These are phyloP conservation scores for Criorhina ranunculi DNA, from an alignment of 2,888 invertebrate species.

Conservation along the genomic window DNA sequence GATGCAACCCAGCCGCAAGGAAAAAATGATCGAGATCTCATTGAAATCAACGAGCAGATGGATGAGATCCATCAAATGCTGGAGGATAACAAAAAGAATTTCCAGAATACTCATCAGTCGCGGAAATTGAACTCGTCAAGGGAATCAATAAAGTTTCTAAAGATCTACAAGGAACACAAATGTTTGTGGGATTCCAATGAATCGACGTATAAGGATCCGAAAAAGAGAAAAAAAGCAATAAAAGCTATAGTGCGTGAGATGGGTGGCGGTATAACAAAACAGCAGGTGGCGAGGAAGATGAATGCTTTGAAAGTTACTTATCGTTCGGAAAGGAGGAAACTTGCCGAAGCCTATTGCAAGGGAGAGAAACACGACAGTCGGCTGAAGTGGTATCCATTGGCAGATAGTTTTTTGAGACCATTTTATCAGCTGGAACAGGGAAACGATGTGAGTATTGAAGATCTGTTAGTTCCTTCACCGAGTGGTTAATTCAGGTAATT, in stretches of 20 bases:
- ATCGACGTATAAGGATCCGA: constrained; percentile 35
- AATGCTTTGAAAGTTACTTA: constrained; percentile 58
- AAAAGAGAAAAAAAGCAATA: constrained; percentile 17
- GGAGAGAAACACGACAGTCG: constrained; percentile 24
- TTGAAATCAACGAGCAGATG: constrained; percentile 64
- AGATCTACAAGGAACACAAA: constrained; percentile 44
- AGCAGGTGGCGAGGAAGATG: constrained; percentile 63
- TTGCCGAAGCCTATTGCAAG: constrained; percentile 32
- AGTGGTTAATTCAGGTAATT: no score
- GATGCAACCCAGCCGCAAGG: background rate
- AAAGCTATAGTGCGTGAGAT: constrained; percentile 39
- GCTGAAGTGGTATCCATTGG: constrained; percentile 60
- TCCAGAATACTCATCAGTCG: background rate
- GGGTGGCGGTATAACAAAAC: constrained; percentile 37
- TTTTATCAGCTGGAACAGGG: constrained; percentile 35
- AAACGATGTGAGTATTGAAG: constrained; percentile 36
- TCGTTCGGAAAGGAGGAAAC: constrained; percentile 45
- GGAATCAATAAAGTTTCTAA: constrained; percentile 45
- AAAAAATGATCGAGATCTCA: constrained; percentile 16
- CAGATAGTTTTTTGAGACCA: constrained; percentile 61
- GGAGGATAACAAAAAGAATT: constrained; percentile 27
- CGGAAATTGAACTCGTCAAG: constrained; percentile 59
- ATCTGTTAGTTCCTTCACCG: background rate
- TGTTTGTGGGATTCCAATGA: constrained; percentile 59
- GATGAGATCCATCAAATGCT: constrained; percentile 71